A percentile compares a stretch with the other conserved stretches of the same genome.
Conservation (phyloP, 2,888 invertebrate species). For the Coenonympha glycerion region DNA sequence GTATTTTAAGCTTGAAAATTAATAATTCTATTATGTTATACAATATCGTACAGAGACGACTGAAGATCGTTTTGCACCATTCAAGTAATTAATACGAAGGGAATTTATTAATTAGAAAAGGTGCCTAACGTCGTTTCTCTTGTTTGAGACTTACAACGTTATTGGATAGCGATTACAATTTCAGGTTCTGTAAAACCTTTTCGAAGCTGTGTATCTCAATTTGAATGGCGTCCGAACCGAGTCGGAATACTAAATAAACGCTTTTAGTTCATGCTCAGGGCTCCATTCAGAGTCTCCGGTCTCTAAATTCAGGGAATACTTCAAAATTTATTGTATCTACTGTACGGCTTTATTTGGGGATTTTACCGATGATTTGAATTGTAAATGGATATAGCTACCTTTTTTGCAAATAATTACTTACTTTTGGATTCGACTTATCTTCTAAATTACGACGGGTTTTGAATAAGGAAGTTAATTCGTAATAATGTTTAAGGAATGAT, state of each 20-base stretch:
- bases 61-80: too few species aligned
- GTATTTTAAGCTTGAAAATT: too few species aligned
- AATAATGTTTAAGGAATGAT: too few species aligned
- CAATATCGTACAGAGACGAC: too few species aligned
- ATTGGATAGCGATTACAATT: conserved; percentile 25
- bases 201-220: conserved; percentile 33
- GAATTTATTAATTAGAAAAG: not conserved
- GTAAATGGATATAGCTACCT: not conserved
- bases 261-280: conserved; percentile 24
- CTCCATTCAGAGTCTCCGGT: conserved; percentile 16
- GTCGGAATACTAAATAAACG: conserved; percentile 33
- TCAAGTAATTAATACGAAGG: not conserved
- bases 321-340: not conserved
- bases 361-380: conserved; percentile 1
- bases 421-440: not conserved
- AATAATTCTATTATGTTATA: too few species aligned
- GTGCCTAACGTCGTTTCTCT: conserved; percentile 6
- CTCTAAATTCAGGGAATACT: conserved; percentile 16
- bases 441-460: not conserved
- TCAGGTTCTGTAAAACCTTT: conserved; percentile 26
- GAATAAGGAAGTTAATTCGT: not conserved
- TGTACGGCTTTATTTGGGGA: not conserved
- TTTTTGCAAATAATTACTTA: not conserved
- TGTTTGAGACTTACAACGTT: conserved; percentile 6
- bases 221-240: conserved; percentile 32